Conservation (phyloP, 2,113 vertebrate species). For the Boleophthalmus pectinirostris region DNA sequence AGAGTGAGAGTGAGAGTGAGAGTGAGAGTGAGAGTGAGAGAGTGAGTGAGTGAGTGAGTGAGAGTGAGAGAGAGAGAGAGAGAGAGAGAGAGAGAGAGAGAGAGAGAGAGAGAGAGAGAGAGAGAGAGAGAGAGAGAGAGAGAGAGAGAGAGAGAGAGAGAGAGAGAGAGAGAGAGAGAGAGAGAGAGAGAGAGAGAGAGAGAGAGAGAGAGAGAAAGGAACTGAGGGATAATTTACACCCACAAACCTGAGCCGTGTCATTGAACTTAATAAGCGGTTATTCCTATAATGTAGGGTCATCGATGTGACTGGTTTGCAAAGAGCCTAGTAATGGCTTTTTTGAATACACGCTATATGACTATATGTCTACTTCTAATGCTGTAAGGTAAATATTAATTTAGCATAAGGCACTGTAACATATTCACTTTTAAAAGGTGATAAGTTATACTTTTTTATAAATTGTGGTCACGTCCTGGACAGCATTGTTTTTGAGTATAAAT, state of each 20-base stretch:
- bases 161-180: neutral
- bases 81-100: too few species aligned
- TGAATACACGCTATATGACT: neutral
- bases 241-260: conserved; percentile 13
- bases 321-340: conserved; percentile 19
- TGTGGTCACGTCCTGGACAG: neutral
- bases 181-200: neutral
- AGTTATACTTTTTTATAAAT: neutral
- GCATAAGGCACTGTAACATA: neutral
- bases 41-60: too few species aligned
- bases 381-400: conserved; percentile 29
- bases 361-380: neutral
- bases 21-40: too few species aligned
- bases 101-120: neutral
- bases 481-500: neutral
- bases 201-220: neutral
- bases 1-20: neutral
- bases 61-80: neutral
- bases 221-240: conserved; percentile 2
- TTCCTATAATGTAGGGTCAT: conserved; percentile 15
- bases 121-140: neutral
- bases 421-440: neutral
- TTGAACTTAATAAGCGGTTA: conserved; percentile 17
- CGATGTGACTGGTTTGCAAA: conserved; percentile 20
- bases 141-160: neutral